Conservation (phyloP, 2,797 vertebrate genomes). For the Parauchenoglanis punctatus region DNA sequence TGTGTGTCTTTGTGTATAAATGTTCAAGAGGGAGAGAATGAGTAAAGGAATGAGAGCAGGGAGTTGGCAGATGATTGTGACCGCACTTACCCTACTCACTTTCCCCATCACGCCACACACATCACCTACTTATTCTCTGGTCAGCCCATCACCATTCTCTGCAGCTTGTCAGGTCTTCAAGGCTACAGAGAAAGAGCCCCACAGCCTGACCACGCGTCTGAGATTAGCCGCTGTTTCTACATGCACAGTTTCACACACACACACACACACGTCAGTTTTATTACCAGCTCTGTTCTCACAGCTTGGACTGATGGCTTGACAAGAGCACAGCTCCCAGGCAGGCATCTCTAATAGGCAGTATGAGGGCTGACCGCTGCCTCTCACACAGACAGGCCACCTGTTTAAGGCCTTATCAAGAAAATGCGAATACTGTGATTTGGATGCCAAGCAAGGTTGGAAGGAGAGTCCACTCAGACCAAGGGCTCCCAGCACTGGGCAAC, state of each 20-base stretch:
- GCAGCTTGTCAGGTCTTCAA: background rate
- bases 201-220: background rate
- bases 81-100: background rate
- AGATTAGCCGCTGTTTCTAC: background rate
- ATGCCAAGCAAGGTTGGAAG: constrained; percentile 42
- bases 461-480: constrained; percentile 44
- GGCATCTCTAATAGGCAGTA: constrained; percentile 25
- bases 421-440: constrained; percentile 50
- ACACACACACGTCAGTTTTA: background rate
- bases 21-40: background rate
- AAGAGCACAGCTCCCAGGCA: constrained; percentile 15
- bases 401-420: constrained; percentile 42
- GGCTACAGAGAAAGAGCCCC: background rate
- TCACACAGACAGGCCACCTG: background rate
- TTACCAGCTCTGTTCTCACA: constrained; percentile 8
- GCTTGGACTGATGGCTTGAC: constrained; percentile 12
- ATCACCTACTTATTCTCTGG: constrained; percentile 4
- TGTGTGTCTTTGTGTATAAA: background rate
- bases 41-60: background rate
- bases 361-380: constrained; percentile 31
- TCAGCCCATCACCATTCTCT: background rate
- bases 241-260: background rate
- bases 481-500: constrained; percentile 48
- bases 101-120: background rate
- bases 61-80: background rate